A percentile compares a stretch with the other conserved stretches of the same genome.
Evolutionary conservation across 2,888 invertebrate genomes (phyloP).

Genomic region (Urechis unicinctus): DNA sequence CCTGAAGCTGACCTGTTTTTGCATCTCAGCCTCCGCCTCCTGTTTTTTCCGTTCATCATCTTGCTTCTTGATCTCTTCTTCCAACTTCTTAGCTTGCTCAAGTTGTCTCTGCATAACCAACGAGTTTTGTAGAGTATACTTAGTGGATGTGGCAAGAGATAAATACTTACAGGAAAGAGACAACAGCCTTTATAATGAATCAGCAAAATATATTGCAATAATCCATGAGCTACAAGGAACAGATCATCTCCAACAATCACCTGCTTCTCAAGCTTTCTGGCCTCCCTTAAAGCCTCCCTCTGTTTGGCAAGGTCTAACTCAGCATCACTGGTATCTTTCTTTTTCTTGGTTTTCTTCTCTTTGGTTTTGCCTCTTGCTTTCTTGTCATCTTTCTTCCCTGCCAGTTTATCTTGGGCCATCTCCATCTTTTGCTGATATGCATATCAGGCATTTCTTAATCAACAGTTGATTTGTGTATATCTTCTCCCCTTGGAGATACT

Average conservation of each 20-base stretch:
- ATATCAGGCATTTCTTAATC: no score
- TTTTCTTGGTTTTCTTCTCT: conserved; percentile 3
- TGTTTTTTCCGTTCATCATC: conserved; percentile 22
- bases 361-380: neutral
- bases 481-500: no score
- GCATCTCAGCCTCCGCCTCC: conserved; percentile 24
- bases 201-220: neutral
- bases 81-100: conserved; percentile 28
- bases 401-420: neutral
- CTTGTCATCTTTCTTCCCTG: no score
- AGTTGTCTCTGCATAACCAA: conserved; percentile 17
- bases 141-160: no score
- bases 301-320: conserved; percentile 22
- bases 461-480: no score
- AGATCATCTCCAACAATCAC: conserved; percentile 7
- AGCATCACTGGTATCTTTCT: conserved; percentile 13
- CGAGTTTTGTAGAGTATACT: no score
- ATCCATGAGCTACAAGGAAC: neutral
- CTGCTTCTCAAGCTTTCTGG: conserved; percentile 23
- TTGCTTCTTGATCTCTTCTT: conserved; percentile 30
- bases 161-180: no score
- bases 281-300: conserved; percentile 25
- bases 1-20: conserved; percentile 7
- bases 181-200: neutral
- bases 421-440: neutral